A percentile compares a stretch with the other conserved stretches of the same genome.
Evolutionary conservation across 2,888 invertebrate genomes (phyloP).

Genomic region (Temnothorax rugatulus): DNA sequence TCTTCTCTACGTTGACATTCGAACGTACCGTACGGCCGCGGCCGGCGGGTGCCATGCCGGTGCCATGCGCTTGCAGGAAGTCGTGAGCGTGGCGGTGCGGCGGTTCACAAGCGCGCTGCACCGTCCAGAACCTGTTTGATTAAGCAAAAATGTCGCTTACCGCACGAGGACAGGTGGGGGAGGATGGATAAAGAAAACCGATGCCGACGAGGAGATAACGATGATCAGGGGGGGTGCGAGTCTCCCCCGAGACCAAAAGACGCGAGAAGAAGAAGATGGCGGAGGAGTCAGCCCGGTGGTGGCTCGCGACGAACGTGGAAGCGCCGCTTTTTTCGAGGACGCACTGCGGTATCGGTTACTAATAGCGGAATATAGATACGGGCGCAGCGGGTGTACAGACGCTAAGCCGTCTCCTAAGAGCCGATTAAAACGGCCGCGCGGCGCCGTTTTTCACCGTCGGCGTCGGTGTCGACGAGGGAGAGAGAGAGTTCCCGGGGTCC

Average conservation of each 20-base stretch:
- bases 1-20: constrained; percentile 70
- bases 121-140: constrained; percentile 76
- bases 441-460: constrained; percentile 82
- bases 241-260: constrained; percentile 12
- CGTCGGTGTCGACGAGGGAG: constrained; percentile 70
- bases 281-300: constrained; percentile 37
- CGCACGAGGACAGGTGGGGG: constrained; percentile 64
- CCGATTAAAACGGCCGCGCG: constrained; percentile 77
- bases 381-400: constrained; percentile 60
- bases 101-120: constrained; percentile 51
- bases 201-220: constrained; percentile 1
- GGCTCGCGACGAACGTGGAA: constrained; percentile 64
- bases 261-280: constrained; percentile 20
- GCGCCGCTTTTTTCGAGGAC: constrained; percentile 65
- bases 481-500: constrained; percentile 60
- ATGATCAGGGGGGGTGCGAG: not conserved
- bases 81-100: constrained; percentile 61
- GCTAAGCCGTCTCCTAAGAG: constrained; percentile 66
- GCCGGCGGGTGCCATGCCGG: constrained; percentile 57
- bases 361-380: constrained; percentile 79
- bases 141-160: constrained; percentile 75
- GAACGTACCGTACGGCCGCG: constrained; percentile 71
- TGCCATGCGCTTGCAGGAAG: constrained; percentile 65
- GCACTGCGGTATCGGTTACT: constrained; percentile 72
- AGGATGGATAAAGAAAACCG: constrained; percentile 47